Percentiles rank a stretch among this genome's conserved stretches.
Evolutionary conservation across 2,888 invertebrate genomes (phyloP).

Genomic region (Eledona agricola): DNA sequence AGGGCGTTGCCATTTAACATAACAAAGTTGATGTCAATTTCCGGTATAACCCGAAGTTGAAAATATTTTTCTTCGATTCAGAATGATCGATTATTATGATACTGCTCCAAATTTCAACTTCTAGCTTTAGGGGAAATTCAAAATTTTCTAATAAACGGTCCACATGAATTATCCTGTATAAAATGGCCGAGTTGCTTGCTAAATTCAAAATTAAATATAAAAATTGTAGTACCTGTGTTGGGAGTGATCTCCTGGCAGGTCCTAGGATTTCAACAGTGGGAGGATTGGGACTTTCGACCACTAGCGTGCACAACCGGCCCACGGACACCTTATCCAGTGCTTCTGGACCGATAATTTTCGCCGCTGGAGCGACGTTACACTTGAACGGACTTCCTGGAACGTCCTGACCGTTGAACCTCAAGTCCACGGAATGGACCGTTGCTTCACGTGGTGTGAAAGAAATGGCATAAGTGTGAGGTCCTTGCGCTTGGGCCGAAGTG

Average conservation of each 20-base stretch:
- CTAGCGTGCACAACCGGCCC: constrained; percentile 83
- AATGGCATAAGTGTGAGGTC: constrained; percentile 95
- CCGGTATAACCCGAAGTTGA: no score
- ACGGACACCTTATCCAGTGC: constrained; percentile 91
- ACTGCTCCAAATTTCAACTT: no score
- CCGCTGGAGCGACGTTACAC: constrained; percentile 81
- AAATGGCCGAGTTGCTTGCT: no score
- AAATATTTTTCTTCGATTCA: no score
- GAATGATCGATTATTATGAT: no score
- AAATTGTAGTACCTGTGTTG: constrained; percentile 73
- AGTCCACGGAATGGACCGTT: constrained; percentile 90
- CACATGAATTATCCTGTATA: no score
- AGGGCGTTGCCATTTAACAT: no score
- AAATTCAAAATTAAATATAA: no score
- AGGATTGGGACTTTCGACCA: constrained; percentile 84
- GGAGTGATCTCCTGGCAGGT: constrained; percentile 75
- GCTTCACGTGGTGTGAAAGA: constrained; percentile 96
- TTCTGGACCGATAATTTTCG: constrained; percentile 84
- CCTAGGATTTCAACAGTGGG: constrained; percentile 85
- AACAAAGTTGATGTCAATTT: no score
- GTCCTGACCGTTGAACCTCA: constrained; percentile 95
- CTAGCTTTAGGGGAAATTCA: no score
- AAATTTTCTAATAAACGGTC: no score
- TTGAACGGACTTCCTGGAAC: constrained; percentile 92
- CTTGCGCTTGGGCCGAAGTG: constrained; percentile 95